phyloP scores from a whole-genome alignment of 2,888 invertebrate species.

The Oligia strigilis region DNA sequence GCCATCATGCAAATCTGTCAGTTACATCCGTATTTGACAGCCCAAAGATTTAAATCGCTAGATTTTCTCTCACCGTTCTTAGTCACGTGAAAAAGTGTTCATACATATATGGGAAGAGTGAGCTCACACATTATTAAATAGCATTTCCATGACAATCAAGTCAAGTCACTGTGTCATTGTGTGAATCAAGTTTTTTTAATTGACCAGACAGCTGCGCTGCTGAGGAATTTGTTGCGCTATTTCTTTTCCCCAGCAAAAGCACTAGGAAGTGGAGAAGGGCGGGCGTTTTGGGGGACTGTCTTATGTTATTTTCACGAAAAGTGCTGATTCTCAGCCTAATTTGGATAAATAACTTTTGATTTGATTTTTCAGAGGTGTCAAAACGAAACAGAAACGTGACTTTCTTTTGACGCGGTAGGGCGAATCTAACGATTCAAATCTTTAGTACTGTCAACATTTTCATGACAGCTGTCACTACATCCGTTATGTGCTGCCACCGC shows the following conservation, averaged over 20 bases:
- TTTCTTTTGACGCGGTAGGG: no score
- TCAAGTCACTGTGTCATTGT: background rate
- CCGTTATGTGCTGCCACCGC: background rate
- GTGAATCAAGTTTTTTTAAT: background rate
- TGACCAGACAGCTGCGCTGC: no score
- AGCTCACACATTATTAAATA: background rate
- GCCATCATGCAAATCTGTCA: background rate
- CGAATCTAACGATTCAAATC: background rate
- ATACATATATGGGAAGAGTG: background rate
- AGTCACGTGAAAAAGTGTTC: background rate
- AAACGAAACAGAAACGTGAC: background rate
- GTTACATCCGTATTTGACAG: background rate
- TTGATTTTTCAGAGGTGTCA: background rate
- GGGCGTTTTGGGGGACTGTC: no score
- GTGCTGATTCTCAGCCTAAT: no score
- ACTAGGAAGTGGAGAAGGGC: no score
- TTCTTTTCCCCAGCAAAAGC: no score
- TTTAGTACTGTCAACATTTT: background rate
- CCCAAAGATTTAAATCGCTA: background rate
- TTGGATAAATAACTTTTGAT: no score
- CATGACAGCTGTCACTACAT: background rate
- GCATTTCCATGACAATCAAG: background rate
- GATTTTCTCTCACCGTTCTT: background rate
- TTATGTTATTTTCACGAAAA: no score
- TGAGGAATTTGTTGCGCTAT: no score